phyloP scores from a whole-genome alignment of 2,113 vertebrate species.

The Epinephelus moara region DNA sequence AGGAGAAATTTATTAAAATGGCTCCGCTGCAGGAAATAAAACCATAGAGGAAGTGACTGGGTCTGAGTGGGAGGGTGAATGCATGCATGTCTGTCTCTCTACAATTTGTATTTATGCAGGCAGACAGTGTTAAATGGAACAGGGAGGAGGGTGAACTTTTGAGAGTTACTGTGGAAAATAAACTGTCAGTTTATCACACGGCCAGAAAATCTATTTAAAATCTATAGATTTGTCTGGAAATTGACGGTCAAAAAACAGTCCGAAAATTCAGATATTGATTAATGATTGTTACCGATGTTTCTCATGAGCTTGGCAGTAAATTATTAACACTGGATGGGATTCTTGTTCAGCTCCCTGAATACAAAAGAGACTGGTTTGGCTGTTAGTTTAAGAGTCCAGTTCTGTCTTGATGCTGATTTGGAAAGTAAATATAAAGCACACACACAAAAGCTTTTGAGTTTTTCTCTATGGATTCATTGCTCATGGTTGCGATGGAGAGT shows the following conservation, averaged over 20 bases:
- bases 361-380: constrained; percentile 10
- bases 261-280: neutral
- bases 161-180: constrained; percentile 12
- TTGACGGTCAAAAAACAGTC: neutral
- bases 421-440: constrained; percentile 45
- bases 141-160: constrained; percentile 7
- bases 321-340: neutral
- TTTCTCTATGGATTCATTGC: constrained; percentile 67
- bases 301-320: neutral
- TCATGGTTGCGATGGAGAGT: constrained; percentile 70
- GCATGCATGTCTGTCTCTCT: constrained; percentile 20
- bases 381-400: constrained; percentile 7
- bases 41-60: constrained; percentile 41
- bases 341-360: constrained; percentile 1
- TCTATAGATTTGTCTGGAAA: neutral
- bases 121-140: constrained; percentile 15
- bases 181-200: neutral
- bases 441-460: constrained; percentile 30
- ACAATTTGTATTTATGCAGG: constrained; percentile 18
- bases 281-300: neutral
- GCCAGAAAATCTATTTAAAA: neutral
- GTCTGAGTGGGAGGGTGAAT: constrained; percentile 20
- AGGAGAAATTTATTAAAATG: constrained; percentile 48
- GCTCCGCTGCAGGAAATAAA: constrained; percentile 53
- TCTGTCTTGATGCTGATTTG: constrained; percentile 46